Conservation (phyloP, 2,113 vertebrate species). For the Scomber colias region DNA sequence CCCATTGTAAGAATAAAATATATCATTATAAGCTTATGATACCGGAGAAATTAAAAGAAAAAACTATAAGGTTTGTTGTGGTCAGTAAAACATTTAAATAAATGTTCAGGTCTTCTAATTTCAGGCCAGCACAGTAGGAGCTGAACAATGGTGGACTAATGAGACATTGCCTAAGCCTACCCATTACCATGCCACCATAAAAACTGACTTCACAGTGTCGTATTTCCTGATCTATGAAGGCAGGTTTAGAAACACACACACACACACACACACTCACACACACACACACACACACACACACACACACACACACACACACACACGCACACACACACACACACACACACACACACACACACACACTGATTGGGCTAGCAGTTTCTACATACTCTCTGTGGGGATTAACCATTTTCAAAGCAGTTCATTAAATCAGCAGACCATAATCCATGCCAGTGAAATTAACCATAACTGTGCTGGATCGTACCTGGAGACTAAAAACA, state of each 20-base stretch:
- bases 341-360: no score
- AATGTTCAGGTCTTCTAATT: background rate
- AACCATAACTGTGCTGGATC: background rate
- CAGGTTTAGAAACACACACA: background rate
- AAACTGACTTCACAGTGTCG: background rate
- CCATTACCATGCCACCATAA: constrained; percentile 3
- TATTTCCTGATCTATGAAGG: constrained; percentile 4
- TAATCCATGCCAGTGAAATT: constrained; percentile 15
- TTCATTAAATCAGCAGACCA: constrained; percentile 4
- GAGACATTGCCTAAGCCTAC: background rate
- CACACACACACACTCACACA: background rate
- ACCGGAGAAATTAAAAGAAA: no score
- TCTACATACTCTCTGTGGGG: constrained; percentile 3
- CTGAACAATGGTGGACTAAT: background rate
- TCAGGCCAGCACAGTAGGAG: background rate
- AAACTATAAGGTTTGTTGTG: background rate
- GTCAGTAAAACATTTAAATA: background rate
- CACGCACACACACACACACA: background rate
- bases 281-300: no score
- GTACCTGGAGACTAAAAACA: background rate
- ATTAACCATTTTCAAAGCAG: constrained; percentile 20
- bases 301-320: no score
- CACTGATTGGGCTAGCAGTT: no score
- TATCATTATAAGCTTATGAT: background rate
- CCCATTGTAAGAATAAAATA: background rate